Conservation (phyloP, 2,113 vertebrate genomes). For the Pelecanus crispus region DNA sequence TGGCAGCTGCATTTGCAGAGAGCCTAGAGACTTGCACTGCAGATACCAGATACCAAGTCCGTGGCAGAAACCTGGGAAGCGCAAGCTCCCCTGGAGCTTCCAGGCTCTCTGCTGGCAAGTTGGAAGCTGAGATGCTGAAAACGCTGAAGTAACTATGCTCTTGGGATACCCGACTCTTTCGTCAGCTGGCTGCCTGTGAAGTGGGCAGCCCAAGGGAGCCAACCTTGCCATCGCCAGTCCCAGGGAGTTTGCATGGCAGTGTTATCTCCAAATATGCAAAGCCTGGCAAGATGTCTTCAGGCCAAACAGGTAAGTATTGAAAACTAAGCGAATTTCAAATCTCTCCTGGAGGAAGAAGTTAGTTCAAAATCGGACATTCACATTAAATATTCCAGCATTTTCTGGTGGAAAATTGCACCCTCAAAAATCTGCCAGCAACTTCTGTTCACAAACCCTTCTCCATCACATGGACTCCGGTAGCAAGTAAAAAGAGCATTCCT, state of each 20-base stretch:
- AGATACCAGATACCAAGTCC: neutral
- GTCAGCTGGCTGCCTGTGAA: neutral
- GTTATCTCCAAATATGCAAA: neutral
- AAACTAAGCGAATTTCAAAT: neutral
- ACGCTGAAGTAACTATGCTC: neutral
- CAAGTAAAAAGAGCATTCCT: neutral
- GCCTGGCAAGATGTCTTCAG: neutral
- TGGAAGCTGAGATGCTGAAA: slow-evolving; percentile 28
- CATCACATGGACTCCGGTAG: neutral
- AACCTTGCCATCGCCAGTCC: neutral
- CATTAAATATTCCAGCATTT: neutral
- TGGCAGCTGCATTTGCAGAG: neutral
- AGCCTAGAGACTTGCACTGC: neutral
- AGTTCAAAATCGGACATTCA: neutral
- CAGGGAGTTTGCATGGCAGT: neutral
- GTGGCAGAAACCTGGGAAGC: neutral
- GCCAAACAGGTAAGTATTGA: neutral
- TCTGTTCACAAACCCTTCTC: neutral
- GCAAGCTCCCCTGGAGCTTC: neutral
- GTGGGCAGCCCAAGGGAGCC: neutral
- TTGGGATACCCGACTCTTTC: neutral
- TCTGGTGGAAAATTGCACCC: neutral
- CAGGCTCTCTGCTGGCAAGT: slow-evolving; percentile 7
- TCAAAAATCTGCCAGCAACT: neutral
- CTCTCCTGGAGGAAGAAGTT: neutral